These are phyloP conservation scores for Atherix ibis DNA, from an alignment of 2,888 invertebrate genomes.

Conservation along the genomic window DNA sequence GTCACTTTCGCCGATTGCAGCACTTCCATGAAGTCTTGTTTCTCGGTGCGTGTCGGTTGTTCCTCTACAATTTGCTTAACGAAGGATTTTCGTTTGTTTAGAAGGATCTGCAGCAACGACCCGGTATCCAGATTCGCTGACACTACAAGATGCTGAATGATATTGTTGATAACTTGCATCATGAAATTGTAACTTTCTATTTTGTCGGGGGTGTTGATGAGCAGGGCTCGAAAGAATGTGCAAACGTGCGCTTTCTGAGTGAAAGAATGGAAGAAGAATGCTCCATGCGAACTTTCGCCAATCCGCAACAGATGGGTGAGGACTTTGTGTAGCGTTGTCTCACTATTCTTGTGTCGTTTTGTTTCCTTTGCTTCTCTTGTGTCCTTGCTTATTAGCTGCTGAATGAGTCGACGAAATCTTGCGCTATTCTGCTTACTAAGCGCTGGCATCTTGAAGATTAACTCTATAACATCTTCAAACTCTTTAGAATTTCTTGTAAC, in stretches of 20 bases:
- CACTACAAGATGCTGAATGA: conserved; percentile 12
- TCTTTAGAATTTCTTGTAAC: conserved; percentile 15
- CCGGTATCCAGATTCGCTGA: conserved; percentile 12
- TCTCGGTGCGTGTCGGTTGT: conserved; percentile 12
- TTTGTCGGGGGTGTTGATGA: conserved; percentile 15
- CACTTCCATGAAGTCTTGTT: conserved; percentile 15
- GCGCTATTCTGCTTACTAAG: conserved; percentile 14
- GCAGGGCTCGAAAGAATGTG: conserved; percentile 20
- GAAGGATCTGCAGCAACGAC: conserved; percentile 14
- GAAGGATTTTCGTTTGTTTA: conserved; percentile 14
- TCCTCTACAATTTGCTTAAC: conserved; percentile 12
- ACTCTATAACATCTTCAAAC: conserved; percentile 17
- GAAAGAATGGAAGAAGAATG: conserved; percentile 15
- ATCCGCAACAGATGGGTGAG: conserved; percentile 14
- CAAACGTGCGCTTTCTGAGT: conserved; percentile 18
- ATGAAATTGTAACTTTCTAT: conserved; percentile 15
- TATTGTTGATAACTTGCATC: conserved; percentile 16
- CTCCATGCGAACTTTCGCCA: conserved; percentile 14
- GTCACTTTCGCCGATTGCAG: conserved; percentile 12
- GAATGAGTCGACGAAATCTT: conserved; percentile 18
- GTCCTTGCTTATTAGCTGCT: conserved; percentile 15
- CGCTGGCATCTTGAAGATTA: conserved; percentile 12
- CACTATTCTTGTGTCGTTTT: conserved; percentile 2
- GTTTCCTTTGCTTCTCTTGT: neutral
- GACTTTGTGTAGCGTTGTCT: conserved; percentile 13